phyloP scores from a whole-genome alignment of 1,140 invertebrate genomes.

The Pteromalus puparum region DNA sequence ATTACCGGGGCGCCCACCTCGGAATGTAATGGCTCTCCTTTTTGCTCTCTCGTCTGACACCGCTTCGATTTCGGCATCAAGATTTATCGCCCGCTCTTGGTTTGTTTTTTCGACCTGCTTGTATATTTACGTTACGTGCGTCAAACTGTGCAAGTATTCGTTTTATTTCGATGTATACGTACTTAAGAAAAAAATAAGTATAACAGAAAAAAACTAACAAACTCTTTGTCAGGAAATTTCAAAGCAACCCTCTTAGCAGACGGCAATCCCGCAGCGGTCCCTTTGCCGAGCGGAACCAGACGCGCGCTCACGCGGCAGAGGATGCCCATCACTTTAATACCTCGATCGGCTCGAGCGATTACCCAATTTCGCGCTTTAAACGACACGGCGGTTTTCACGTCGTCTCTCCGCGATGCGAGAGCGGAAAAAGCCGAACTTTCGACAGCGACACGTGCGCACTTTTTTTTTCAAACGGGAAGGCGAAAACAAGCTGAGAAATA shows the following conservation, averaged over 20 bases:
- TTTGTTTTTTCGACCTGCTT: not conserved
- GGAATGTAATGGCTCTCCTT: not conserved
- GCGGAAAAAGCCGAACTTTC: slow-evolving; percentile 18
- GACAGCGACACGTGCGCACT: slow-evolving; percentile 23
- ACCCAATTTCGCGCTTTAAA: slow-evolving; percentile 45
- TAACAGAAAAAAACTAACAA: no score
- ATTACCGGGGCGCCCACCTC: not conserved
- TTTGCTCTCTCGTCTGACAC: no score
- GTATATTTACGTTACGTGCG: no score
- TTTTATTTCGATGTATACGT: not conserved
- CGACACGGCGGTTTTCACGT: slow-evolving; percentile 1
- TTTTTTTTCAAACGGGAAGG: slow-evolving; percentile 9
- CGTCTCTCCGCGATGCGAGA: not conserved
- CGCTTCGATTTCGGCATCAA: no score
- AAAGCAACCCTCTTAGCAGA: not conserved
- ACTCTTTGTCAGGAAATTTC: no score
- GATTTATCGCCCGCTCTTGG: no score
- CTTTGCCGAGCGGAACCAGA: slow-evolving; percentile 1
- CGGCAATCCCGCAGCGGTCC: not conserved
- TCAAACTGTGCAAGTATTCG: not conserved
- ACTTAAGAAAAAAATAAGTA: not conserved
- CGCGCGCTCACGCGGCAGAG: not conserved
- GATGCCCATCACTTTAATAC: slow-evolving; percentile 45
- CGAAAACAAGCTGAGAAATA: not conserved
- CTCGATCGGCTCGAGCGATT: slow-evolving; percentile 32